These are phyloP conservation scores for Palaemon carinicauda DNA, from an alignment of 1,140 invertebrate species.

Conservation along the genomic window DNA sequence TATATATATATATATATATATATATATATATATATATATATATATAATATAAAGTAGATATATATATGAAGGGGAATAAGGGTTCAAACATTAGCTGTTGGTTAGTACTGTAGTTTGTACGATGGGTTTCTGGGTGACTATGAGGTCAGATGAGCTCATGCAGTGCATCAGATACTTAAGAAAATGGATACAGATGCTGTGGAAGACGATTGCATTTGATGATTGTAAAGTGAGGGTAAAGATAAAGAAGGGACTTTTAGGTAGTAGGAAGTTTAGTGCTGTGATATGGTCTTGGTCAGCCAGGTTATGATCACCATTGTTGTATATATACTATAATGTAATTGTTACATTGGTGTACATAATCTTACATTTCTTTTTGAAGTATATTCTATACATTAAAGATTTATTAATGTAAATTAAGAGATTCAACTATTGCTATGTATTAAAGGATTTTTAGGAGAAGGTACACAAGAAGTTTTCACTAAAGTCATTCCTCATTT, in stretches of 20 bases:
- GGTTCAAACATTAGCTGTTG: too few species aligned
- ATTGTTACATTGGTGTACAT: slow-evolving; percentile 40
- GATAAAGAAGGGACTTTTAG: slow-evolving; percentile 13
- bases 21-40: too few species aligned
- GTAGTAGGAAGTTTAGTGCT: slow-evolving; percentile 27
- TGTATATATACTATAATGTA: slow-evolving; percentile 20
- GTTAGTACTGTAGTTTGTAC: too few species aligned
- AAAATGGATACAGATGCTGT: too few species aligned
- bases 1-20: too few species aligned
- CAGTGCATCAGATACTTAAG: too few species aligned
- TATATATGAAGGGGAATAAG: too few species aligned
- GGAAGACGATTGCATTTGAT: not conserved
- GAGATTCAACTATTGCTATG: not conserved
- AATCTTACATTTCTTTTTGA: not conserved
- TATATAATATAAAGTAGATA: too few species aligned
- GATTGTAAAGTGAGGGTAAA: not conserved
- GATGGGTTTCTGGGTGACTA: too few species aligned
- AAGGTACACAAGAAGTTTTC: too few species aligned
- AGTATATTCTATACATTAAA: slow-evolving; percentile 17
- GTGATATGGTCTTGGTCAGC: slow-evolving; percentile 50
- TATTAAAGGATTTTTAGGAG: not conserved
- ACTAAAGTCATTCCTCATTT: too few species aligned
- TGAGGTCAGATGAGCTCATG: too few species aligned
- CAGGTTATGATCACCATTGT: not conserved
- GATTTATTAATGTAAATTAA: not conserved